Evolutionary conservation across 2,113 vertebrate species (phyloP).

Genomic region (Ophthalmolycus amberensis): DNA sequence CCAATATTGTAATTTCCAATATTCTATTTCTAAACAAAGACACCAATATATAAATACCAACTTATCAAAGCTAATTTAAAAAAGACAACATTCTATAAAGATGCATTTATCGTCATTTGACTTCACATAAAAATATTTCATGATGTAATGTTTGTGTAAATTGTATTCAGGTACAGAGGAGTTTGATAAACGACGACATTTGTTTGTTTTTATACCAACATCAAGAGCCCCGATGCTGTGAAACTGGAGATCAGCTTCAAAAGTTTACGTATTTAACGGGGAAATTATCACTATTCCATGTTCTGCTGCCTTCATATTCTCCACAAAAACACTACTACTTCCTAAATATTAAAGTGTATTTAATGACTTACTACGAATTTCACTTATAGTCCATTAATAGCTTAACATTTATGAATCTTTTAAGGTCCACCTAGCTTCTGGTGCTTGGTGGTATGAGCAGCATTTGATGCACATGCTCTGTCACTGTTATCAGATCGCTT

Average conservation of each 20-base stretch:
- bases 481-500: neutral
- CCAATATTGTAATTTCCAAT: neutral
- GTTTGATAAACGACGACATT: neutral
- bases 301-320: too few relatives aligned
- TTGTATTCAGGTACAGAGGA: neutral
- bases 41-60: neutral
- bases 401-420: too few relatives aligned
- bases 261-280: neutral
- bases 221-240: neutral
- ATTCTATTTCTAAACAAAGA: neutral
- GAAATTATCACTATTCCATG: neutral
- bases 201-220: neutral
- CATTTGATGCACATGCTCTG: neutral
- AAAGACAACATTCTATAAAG: neutral
- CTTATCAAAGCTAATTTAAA: neutral
- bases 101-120: neutral
- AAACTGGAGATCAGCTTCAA: neutral
- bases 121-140: neutral
- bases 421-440: too few relatives aligned
- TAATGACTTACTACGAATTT: too few relatives aligned
- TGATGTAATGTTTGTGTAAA: neutral
- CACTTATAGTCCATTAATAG: too few relatives aligned
- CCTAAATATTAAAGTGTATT: too few relatives aligned
- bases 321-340: too few relatives aligned
- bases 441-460: too few relatives aligned